These are phyloP conservation scores for Listrodromus nycthemerus DNA, from an alignment of 2,888 invertebrate species.

Conservation along the genomic window DNA sequence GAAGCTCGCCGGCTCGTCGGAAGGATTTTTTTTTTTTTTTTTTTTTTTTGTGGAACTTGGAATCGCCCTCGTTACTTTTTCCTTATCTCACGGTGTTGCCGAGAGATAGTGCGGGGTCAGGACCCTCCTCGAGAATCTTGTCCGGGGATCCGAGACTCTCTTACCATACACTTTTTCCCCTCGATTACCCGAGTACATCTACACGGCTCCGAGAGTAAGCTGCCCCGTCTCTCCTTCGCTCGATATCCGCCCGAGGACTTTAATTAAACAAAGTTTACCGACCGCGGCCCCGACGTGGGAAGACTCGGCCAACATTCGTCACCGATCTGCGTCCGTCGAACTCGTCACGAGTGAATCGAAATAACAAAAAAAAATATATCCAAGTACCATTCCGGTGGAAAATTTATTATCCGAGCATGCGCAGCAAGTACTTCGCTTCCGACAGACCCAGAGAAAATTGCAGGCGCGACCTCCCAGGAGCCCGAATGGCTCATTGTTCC, in stretches of 20 bases:
- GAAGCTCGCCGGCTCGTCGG: too few relatives aligned
- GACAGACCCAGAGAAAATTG: neutral
- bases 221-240: slow-evolving; percentile 16
- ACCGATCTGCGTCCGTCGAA: neutral
- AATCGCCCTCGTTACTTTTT: too few relatives aligned
- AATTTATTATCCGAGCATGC: neutral
- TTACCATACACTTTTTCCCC: too few relatives aligned
- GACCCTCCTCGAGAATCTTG: too few relatives aligned
- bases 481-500: slow-evolving; percentile 62
- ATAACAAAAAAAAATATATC: neutral
- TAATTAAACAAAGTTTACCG: slow-evolving; percentile 54
- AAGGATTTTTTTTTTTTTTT: too few relatives aligned
- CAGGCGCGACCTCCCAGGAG: slow-evolving; percentile 10
- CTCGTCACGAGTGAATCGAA: neutral
- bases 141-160: too few relatives aligned
- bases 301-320: slow-evolving; percentile 1
- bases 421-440: neutral
- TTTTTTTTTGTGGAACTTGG: too few relatives aligned
- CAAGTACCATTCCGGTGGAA: too few relatives aligned
- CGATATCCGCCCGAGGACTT: slow-evolving; percentile 37
- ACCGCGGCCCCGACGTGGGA: slow-evolving; percentile 16
- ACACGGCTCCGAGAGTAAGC: slow-evolving; percentile 21
- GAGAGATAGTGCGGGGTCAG: too few relatives aligned
- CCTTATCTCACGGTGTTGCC: too few relatives aligned
- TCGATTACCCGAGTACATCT: too few relatives aligned